Conservation (phyloP, 2,113 vertebrate species). For the Empidonax alnorum region DNA sequence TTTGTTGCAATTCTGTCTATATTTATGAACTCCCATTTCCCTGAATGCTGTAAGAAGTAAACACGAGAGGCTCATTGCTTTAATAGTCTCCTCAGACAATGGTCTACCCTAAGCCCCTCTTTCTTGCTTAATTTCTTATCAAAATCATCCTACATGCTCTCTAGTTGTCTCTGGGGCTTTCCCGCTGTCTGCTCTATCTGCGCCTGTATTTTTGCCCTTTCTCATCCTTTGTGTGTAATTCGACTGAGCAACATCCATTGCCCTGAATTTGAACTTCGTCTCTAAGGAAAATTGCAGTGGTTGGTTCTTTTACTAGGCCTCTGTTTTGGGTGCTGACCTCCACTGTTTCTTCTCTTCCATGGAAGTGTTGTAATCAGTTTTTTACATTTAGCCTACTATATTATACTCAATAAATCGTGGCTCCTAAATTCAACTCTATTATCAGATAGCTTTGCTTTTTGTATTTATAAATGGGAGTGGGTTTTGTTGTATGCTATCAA, state of each 20-base stretch:
- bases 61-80: neutral
- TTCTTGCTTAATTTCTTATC: conserved; percentile 11
- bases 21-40: neutral
- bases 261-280: neutral
- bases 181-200: neutral
- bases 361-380: conserved; percentile 9
- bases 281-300: neutral
- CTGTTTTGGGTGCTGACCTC: neutral
- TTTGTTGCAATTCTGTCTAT: neutral
- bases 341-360: neutral
- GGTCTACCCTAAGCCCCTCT: neutral
- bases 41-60: neutral
- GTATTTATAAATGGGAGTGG: neutral
- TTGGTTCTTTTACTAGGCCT: neutral
- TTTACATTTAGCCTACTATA: conserved; percentile 31
- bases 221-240: neutral
- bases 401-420: neutral
- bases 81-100: neutral
- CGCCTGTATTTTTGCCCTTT: neutral
- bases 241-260: neutral
- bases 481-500: neutral
- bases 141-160: neutral
- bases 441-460: neutral
- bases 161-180: neutral
- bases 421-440: neutral